Percentiles rank a stretch among this genome's conserved stretches.
Conservation (phyloP, 2,797 vertebrate genomes). For the Chanos chanos region DNA sequence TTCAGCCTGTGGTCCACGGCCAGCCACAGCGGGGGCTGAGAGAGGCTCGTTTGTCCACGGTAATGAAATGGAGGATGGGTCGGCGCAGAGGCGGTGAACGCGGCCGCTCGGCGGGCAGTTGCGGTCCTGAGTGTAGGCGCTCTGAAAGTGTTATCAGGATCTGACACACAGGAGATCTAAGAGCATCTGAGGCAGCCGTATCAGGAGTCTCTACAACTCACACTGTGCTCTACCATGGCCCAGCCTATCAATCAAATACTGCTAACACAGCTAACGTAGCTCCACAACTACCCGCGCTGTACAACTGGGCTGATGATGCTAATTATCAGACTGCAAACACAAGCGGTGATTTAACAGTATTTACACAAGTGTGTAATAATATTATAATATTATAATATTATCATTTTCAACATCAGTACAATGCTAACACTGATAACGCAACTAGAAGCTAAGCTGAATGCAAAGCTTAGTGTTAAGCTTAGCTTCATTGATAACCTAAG, state of each 20-base stretch:
- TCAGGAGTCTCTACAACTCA: slow-evolving; percentile 75
- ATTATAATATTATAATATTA: too few species aligned
- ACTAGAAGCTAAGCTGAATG: too few species aligned
- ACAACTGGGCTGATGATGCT: too few species aligned
- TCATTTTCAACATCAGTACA: too few species aligned
- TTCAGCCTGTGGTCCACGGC: too few species aligned
- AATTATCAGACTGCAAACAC: background rate
- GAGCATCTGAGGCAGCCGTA: slow-evolving; percentile 71
- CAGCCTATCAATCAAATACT: slow-evolving; percentile 68
- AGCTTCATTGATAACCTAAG: too few species aligned
- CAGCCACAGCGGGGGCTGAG: too few species aligned
- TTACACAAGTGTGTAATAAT: too few species aligned
- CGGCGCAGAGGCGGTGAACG: slow-evolving; percentile 14
- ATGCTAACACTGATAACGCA: too few species aligned
- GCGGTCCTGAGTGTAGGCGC: slow-evolving; percentile 7
- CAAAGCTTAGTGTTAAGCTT: too few species aligned
- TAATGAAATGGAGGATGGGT: slow-evolving; percentile 31
- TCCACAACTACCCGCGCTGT: too few species aligned
- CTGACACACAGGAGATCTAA: slow-evolving; percentile 75
- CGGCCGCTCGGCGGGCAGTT: slow-evolving; percentile 20
- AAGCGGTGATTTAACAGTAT: too few species aligned
- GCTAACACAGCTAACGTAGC: slow-evolving; percentile 18
- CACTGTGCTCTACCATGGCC: slow-evolving; percentile 63
- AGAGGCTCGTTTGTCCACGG: slow-evolving; percentile 29
- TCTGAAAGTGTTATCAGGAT: slow-evolving; percentile 67